Conservation (phyloP, 2,113 vertebrate species). For the Microcebus murinus region DNA sequence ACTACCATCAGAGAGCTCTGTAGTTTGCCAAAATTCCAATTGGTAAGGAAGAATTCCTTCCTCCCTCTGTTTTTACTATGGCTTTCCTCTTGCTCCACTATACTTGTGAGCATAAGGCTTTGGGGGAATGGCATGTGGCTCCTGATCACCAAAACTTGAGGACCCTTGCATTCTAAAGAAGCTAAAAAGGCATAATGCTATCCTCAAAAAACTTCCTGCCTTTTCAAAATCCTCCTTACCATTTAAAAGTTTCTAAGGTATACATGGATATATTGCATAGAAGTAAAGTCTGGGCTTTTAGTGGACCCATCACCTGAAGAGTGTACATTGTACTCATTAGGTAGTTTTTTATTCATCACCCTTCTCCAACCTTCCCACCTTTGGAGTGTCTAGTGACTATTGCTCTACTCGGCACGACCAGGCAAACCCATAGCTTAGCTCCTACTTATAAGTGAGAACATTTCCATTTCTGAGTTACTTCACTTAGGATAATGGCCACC, state of each 20-base stretch:
- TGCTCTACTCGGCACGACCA: no score
- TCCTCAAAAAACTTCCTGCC: conserved; percentile 16
- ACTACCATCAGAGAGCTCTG: not conserved
- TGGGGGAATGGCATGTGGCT: not conserved
- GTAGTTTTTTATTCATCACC: no score
- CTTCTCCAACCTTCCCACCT: no score
- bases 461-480: no score
- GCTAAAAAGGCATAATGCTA: not conserved
- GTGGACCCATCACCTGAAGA: no score
- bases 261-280: no score
- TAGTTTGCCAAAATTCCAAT: conserved; percentile 33
- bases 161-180: conserved; percentile 57
- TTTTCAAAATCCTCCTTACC: conserved; percentile 36
- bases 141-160: not conserved
- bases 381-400: no score
- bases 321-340: no score
- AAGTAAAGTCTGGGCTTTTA: no score
- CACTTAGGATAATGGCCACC: no score
- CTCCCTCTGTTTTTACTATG: not conserved
- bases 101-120: not conserved
- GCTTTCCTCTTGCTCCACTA: not conserved
- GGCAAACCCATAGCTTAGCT: no score
- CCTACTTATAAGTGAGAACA: no score
- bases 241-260: conserved; percentile 12
- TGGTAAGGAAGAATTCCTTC: not conserved